Conservation (phyloP, 1,140 invertebrate genomes). For the Eupristina koningsbergeri region DNA sequence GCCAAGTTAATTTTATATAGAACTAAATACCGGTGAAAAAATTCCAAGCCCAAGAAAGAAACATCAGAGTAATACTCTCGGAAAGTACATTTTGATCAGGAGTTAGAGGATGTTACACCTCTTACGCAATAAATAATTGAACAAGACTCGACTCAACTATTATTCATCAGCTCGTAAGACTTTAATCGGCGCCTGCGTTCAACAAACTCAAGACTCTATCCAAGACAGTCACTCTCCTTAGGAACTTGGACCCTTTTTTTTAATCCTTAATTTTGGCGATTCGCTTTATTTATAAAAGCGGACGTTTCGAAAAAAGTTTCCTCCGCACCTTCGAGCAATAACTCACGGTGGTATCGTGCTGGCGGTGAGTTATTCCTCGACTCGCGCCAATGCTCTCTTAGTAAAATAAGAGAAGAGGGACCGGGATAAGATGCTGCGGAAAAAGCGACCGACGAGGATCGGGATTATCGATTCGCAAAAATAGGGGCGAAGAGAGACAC, state of each 20-base stretch:
- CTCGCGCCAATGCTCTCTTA: conserved; percentile 21
- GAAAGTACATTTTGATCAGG: not conserved
- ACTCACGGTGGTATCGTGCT: conserved; percentile 28
- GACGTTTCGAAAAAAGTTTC: conserved; percentile 14
- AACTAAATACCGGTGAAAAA: not conserved
- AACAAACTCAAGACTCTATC: not conserved
- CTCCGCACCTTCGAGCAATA: conserved; percentile 20
- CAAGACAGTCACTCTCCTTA: not conserved
- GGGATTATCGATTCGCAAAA: conserved; percentile 55
- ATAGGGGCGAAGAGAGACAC: conserved; percentile 11
- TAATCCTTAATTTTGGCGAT: conserved; percentile 14
- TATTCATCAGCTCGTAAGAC: not conserved
- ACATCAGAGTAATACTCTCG: not conserved
- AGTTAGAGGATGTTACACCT: not conserved
- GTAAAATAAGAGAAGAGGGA: conserved; percentile 9
- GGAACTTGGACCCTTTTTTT: not conserved
- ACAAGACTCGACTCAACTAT: not conserved
- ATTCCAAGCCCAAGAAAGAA: not conserved
- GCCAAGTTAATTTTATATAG: not conserved
- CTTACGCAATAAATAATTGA: not conserved
- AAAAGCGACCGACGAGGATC: conserved; percentile 45
- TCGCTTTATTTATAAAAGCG: conserved; percentile 27
- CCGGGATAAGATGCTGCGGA: conserved; percentile 14
- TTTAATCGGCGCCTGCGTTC: not conserved
- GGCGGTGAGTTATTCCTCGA: conserved; percentile 29